Evolutionary conservation across 2,113 vertebrate species (phyloP), one percentile per base, ranked within the genome.

Genomic region (Platysternon megacephalum): DNA sequence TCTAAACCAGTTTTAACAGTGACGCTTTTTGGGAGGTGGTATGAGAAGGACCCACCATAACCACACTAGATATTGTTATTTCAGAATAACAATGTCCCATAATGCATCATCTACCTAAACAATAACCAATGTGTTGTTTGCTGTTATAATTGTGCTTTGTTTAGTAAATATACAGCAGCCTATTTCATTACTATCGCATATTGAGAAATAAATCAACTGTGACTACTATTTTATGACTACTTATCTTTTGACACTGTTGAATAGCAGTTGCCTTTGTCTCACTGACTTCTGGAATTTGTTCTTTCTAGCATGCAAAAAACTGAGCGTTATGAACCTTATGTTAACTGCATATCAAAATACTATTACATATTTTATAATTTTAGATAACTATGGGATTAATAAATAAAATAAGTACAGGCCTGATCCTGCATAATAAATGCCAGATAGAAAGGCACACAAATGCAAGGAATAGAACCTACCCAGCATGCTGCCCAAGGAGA

Each of bases 1-100:
- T 97, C 98, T 2, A 76, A 95, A 88, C 91, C 98, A 78, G 24
- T 98, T 52, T 85, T 98, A 92, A 98, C 91, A n/a, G 96, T 97
- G 35, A 97, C 96, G 3, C 94, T 98, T n/a, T 98, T 97, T 86
- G 97, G 97, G 79, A 98, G 98, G 42, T 85, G 96, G 52, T 98
- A 97, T 68, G 96, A 97, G 82, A 98, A 97, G 89, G 97, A 98
- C 32, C 14, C 6, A 49, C 11, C 16, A 6, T 56, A 44, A 12
- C 65, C 56, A 39, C 0, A 84, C 16, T 8, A 49, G 79, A 26
- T 13, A 49, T 88, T 14, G 14, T 51, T 58, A 39, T 29, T 39
- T 58, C 12, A 22, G n/a, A 74, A 74, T 17, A 32, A 14, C 44
- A 22, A n/a, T n/a, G n/a, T n/a, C n/a, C n/a, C n/a, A n/a, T n/a